Evolutionary conservation across 1,140 invertebrate species (phyloP), one percentile per base, ranked within the genome.

Genomic region (Planococcus citri): DNA sequence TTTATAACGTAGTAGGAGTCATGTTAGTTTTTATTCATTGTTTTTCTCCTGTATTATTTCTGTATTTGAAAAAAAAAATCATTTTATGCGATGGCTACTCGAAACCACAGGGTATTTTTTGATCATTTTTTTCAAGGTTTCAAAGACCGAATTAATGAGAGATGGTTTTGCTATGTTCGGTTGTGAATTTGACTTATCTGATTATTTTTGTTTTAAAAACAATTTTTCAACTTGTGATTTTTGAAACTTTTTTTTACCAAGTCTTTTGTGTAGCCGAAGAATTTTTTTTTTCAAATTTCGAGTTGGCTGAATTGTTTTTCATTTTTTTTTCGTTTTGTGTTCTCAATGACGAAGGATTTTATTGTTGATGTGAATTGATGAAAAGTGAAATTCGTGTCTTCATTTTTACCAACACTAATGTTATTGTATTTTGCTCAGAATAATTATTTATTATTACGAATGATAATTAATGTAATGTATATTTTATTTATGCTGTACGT

Each of bases 401-500:
- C 22, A 64, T 10, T 64, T n/a, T 64, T 64, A 64, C 60, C 60
- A 64, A 64, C n/a, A n/a, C 60, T 64, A 25, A 64, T 64, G 60
- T 64, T 64, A 64, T 64, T 64, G 22, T 27, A 64, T 64, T 64
- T 64, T 64, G 60, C 60, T 64, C 60, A 64, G 60, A 64, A 24
- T 64, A 64, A 64, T 64, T 64, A n/a, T n/a, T 64, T 64, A 25
- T 64, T 25, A 64, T 27, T 24, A 64, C 10, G 10, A 25, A 27
- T 21, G 24, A 64, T 64, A 22, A 64, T 64, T 25, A 64, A 64
- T 64, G 10, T 64, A 64, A n/a, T 64, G n/a, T 64, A 25, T 64
- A 64, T 64, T 25, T 64, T 27, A 64, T 64, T 64, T 64, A 64
- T 64, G 25, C 12, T 24, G 24, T 64, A 64, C 25, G 22, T 64